phyloP scores from a whole-genome alignment of 1,140 invertebrate species.

The Archegozetes longisetosus region DNA sequence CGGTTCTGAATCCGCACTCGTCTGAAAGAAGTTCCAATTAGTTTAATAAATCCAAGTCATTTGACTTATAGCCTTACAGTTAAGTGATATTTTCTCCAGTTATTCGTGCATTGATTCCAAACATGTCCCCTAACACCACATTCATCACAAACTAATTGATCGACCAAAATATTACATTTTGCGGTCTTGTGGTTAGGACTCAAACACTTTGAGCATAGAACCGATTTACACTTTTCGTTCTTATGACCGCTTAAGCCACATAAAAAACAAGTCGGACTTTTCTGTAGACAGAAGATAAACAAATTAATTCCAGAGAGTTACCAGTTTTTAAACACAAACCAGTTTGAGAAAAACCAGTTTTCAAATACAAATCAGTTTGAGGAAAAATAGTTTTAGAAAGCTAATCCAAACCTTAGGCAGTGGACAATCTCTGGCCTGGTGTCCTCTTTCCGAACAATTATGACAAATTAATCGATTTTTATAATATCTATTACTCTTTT shows the following conservation, averaged over 20 bases:
- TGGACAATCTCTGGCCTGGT: constrained; percentile 4
- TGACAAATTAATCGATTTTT: background rate
- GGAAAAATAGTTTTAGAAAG: too few relatives aligned
- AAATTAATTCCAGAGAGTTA: background rate
- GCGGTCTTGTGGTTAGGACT: background rate
- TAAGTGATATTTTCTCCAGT: background rate
- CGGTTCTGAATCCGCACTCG: background rate
- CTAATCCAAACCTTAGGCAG: background rate
- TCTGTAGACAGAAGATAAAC: background rate
- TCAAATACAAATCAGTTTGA: too few relatives aligned
- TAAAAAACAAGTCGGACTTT: background rate
- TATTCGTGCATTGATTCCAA: background rate
- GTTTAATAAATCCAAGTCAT: too few relatives aligned
- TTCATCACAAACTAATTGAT: background rate
- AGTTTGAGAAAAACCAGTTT: too few relatives aligned
- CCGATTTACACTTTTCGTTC: background rate
- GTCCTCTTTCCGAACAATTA: background rate
- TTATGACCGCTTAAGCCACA: background rate
- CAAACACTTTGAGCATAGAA: background rate
- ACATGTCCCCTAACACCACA: background rate
- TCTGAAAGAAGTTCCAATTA: background rate
- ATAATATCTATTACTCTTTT: background rate
- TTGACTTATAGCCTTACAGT: too few relatives aligned
- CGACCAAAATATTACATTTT: background rate
- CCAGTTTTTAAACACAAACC: too few relatives aligned